Conservation (phyloP, 2,113 vertebrate species). For the Dissostichus mawsoni region DNA sequence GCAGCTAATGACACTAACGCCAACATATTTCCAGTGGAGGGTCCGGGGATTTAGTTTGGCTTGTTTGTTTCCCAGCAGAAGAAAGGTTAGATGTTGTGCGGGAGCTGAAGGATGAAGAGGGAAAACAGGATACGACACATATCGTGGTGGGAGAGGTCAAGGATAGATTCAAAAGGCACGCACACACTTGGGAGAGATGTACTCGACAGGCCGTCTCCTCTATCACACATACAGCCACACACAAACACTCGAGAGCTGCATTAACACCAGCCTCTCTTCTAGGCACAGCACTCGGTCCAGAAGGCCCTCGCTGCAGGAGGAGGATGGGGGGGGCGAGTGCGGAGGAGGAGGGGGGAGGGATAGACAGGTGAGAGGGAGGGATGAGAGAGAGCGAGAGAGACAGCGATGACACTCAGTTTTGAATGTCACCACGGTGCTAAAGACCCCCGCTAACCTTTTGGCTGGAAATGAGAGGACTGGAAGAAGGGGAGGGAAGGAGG, state of each 20-base stretch:
- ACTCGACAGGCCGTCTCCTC: constrained; percentile 64
- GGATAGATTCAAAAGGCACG: constrained; percentile 56
- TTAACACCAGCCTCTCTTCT: constrained; percentile 69
- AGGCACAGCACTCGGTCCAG: constrained; percentile 74
- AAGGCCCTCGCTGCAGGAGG: constrained; percentile 75
- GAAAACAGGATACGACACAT: constrained; percentile 43
- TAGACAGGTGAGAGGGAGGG: constrained; percentile 64
- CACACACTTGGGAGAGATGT: constrained; percentile 60
- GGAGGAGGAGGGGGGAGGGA: constrained; percentile 41
- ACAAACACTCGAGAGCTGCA: constrained; percentile 67
- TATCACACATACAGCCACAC: constrained; percentile 59
- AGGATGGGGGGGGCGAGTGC: constrained; percentile 51
- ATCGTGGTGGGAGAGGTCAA: constrained; percentile 55
- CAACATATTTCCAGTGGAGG: constrained; percentile 37
- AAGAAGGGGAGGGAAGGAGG: not conserved
- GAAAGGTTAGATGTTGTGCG: not conserved
- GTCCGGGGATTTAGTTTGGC: constrained; percentile 19
- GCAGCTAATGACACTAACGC: constrained; percentile 35
- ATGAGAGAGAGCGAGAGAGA: constrained; percentile 45
- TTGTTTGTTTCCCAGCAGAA: constrained; percentile 36
- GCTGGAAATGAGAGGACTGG: constrained; percentile 66
- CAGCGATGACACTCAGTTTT: constrained; percentile 75
- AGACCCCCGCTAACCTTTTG: constrained; percentile 80
- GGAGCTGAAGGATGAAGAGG: constrained; percentile 25
- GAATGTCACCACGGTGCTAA: constrained; percentile 78